Percentiles rank a stretch among this genome's conserved stretches.
Conservation (phyloP, 2,113 vertebrate species). For the Columba janthina region DNA sequence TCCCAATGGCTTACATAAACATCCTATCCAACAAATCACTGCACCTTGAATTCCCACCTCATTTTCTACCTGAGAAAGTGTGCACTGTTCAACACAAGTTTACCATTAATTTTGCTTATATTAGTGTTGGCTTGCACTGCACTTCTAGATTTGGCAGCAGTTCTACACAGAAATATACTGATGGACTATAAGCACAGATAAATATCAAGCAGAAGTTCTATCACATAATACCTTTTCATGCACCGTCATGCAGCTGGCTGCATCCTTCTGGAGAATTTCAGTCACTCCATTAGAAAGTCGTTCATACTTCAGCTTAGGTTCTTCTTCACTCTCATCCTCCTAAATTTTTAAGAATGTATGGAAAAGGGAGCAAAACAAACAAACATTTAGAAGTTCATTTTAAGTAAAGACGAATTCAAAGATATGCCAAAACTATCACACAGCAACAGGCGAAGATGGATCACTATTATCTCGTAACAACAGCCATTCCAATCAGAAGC, state of each 20-base stretch:
- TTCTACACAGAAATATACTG: background rate
- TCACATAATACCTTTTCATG: slow-evolving; percentile 90
- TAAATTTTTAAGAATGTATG: slow-evolving; percentile 47
- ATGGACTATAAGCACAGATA: background rate
- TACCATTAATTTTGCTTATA: background rate
- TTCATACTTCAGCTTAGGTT: slow-evolving; percentile 97
- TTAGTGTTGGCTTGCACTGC: background rate
- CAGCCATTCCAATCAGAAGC: slow-evolving; percentile 33
- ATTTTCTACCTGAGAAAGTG: background rate
- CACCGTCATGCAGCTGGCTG: slow-evolving; percentile 97
- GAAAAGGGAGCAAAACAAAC: background rate
- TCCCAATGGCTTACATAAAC: background rate
- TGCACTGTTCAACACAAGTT: background rate
- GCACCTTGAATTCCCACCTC: background rate
- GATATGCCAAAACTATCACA: background rate
- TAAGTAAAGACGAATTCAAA: background rate
- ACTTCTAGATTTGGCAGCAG: background rate
- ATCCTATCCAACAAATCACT: background rate
- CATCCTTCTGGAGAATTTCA: slow-evolving; percentile 95
- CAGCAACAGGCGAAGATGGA: background rate
- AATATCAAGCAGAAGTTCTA: background rate
- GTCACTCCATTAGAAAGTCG: slow-evolving; percentile 94
- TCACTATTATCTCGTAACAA: background rate
- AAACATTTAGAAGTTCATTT: background rate
- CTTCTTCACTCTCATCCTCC: slow-evolving; percentile 98